phyloP scores from a whole-genome alignment of 2,888 invertebrate genomes.

The Schrankia costaestrigalis region DNA sequence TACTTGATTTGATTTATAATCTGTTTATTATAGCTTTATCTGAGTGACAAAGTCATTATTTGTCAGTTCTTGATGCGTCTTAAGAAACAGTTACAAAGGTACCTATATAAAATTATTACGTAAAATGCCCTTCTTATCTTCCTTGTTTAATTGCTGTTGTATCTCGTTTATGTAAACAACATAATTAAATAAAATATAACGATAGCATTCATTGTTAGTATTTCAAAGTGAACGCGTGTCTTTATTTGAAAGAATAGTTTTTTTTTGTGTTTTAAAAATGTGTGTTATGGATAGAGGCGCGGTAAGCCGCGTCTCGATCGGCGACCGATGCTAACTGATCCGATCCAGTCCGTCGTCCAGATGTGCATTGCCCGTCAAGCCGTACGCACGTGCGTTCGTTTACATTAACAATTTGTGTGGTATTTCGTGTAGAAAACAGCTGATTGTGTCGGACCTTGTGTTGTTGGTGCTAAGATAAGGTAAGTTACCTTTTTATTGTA shows the following conservation, averaged over 20 bases:
- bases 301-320: conserved; percentile 48
- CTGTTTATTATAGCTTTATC: no score
- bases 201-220: conserved; percentile 47
- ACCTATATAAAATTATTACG: conserved; percentile 36
- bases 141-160: conserved; percentile 22
- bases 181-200: conserved; percentile 26
- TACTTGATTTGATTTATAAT: no score
- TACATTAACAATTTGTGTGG: conserved; percentile 27
- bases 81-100: conserved; percentile 15
- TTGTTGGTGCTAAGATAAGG: conserved; percentile 16
- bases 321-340: conserved; percentile 26
- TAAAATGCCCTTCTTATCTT: conserved; percentile 57
- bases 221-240: conserved; percentile 50
- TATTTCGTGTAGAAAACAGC: conserved; percentile 39
- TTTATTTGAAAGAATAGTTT: conserved; percentile 21
- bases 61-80: conserved; percentile 7
- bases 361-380: conserved; percentile 44
- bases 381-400: conserved; percentile 40
- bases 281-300: conserved; percentile 60
- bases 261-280: conserved; percentile 54
- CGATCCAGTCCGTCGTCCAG: conserved; percentile 28
- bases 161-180: conserved; percentile 39
- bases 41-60: conserved; percentile 15
- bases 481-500: conserved; percentile 23
- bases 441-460: conserved; percentile 40